Base-by-base conservation (phyloP, 2,797 vertebrate species). In the Linurgus olivaceus region DNA sequence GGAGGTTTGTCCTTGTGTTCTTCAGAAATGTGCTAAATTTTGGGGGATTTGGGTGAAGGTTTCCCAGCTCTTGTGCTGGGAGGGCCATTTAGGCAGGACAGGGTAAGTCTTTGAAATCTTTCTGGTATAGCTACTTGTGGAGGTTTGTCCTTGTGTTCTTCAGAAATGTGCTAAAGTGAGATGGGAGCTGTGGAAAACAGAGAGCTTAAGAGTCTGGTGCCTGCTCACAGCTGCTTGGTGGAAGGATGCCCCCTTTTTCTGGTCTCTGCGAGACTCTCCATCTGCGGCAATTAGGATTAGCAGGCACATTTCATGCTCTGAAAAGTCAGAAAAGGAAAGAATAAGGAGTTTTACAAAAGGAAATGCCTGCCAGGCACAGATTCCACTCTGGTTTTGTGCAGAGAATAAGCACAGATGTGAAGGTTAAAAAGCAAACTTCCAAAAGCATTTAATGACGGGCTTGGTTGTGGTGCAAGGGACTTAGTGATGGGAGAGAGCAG, bases 251-350 rank as follows among this genome's bases (percentile, higher is more conserved):
- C 85, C 48, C 73, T 97, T 98, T 97, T 96, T 97, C 74, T 88
- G 14, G 89, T 58, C 84, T 92, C 70, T 44, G 31, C 67, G 81
- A 94, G 94, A 44, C 89, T 96, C 91, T 83, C 92, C 96, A 94
- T 97, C 93, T 9, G 38, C 90, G 20, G 93, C 96, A 97, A 93
- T 96, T 93, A 97, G 90, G 94, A 97, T 97, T 97, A 97, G 96
- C 95, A 94, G 86, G 90, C 96, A 79, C 92, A 97, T 98, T 98
- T 98, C 97, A 98, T 98, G 98, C 98, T 98, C 98, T 98, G 97
- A 98, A 98, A 98, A 98, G 91, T 97, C 97, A 98, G 96, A 98
- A 98, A 98, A 95, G 96, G 86, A 90, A 74, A 95, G 87, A 95
- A 86, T 48, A 67, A 86, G 65, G 93, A 95, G 97, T 95, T 97